These are phyloP conservation scores for Prosopocoilus inquinatus DNA, from an alignment of 2,888 invertebrate species.

Conservation along the genomic window DNA sequence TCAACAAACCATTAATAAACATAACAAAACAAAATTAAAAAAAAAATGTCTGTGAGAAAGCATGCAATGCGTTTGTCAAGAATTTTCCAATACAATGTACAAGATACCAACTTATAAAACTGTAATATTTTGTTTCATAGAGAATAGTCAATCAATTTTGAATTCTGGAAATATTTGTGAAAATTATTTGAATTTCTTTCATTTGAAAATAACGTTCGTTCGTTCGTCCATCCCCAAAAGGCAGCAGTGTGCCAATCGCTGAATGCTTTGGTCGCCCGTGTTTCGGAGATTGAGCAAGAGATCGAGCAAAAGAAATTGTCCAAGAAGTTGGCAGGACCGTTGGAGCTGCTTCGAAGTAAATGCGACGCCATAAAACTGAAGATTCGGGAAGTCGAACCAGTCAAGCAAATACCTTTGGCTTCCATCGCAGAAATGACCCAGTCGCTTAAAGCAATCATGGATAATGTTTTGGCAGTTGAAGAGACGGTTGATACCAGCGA, in stretches of 20 bases:
- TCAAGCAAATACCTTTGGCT: neutral
- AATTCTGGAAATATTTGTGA: too few relatives aligned
- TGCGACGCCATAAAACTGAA: neutral
- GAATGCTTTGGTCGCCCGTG: slow-evolving; percentile 2
- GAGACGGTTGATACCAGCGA: neutral
- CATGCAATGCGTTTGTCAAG: too few relatives aligned
- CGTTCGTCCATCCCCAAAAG: neutral
- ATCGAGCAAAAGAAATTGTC: neutral
- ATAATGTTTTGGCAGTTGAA: neutral
- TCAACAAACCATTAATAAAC: too few relatives aligned
- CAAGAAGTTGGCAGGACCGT: neutral
- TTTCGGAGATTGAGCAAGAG: slow-evolving; percentile 4
- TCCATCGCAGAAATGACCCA: neutral
- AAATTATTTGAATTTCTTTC: too few relatives aligned
- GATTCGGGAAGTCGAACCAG: neutral
- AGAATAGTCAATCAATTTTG: too few relatives aligned
- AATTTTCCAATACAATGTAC: too few relatives aligned
- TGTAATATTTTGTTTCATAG: too few relatives aligned
- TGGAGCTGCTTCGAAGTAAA: neutral
- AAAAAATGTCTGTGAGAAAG: too few relatives aligned
- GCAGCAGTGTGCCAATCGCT: slow-evolving; percentile 1
- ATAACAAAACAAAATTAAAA: too few relatives aligned
- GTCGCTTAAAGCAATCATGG: neutral
- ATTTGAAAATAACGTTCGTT: too few relatives aligned
- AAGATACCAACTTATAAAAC: too few relatives aligned